phyloP scores from a whole-genome alignment of 2,113 vertebrate species.

The Phyllostomus hastatus region DNA sequence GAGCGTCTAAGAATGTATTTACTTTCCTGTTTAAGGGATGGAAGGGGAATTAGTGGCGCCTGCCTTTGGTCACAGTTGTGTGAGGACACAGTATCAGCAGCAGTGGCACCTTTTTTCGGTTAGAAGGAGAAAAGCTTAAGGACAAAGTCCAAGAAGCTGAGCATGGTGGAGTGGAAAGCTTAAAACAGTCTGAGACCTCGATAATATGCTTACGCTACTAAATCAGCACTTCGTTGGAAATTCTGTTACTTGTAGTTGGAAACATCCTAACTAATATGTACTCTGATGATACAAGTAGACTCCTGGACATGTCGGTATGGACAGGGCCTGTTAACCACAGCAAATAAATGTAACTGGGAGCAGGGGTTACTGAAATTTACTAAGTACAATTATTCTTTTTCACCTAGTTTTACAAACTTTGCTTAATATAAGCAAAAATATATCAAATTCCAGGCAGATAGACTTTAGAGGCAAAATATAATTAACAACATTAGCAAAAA shows the following conservation, averaged over 20 bases:
- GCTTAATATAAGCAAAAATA: neutral
- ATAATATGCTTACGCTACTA: neutral
- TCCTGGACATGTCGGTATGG: neutral
- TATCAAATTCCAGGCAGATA: conserved; percentile 6
- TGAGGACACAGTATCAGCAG: neutral
- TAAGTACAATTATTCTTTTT: neutral
- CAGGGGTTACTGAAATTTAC: neutral
- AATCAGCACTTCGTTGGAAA: neutral
- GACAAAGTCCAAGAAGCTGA: neutral
- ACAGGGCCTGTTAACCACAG: neutral
- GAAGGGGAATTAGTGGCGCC: neutral
- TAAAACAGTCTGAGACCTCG: neutral
- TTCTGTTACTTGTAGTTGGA: neutral
- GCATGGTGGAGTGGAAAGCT: neutral
- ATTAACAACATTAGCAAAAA: conserved; percentile 19
- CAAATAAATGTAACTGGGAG: neutral
- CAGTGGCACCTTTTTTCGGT: neutral
- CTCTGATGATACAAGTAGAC: neutral
- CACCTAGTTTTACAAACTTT: neutral
- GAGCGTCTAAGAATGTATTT: neutral
- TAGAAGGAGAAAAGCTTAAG: neutral
- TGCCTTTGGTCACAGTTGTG: neutral
- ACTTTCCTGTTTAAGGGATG: neutral
- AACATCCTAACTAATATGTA: neutral
- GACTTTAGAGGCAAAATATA: neutral